Evolutionary conservation across 2,113 vertebrate species (phyloP), one percentile per base, ranked within the genome.

Genomic region (Ariopsis seemanni): DNA sequence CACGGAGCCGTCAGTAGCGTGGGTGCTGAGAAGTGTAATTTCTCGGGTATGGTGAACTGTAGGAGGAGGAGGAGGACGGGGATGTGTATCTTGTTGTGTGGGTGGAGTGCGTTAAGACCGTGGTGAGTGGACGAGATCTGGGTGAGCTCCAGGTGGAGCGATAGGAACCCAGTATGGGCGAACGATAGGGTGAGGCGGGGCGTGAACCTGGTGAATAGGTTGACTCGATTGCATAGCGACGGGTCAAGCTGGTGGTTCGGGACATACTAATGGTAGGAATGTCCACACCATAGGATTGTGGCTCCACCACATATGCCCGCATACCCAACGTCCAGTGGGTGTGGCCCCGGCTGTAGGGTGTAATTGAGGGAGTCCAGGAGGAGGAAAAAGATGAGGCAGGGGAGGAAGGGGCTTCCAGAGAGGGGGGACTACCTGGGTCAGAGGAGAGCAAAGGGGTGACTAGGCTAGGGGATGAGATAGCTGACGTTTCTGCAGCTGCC

Each of bases 311-410:
- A 60, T 94, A 92, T 6, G 94, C 91, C 82, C 91, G 93, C 27
- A 93, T 86, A 25, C 95, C 95, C 63, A 94, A 60, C 9, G 92
- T 93, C 94, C 94, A 96, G 72, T 94, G 94, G 57, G 94, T 90
- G 67, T 89, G 91, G 88, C 92, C 85, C 34, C 84, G 77, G 80
- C 90, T 92, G 67, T 92, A 83, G 52, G 93, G 90, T 22, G 89
- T 89, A 75, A 91, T 88, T 50, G 90, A 85, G 8, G 90, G 82
- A 12, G 91, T 93, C 90, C 82, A 90, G 5, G 55, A 34, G 0
- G 85, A 88, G 5, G 92, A 83, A 25, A 91, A 80, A 17, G 90
- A 87, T 1, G 30, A 50, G 0, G 88, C 88, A 7, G 94, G 86
- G 27, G 91, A 89, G n/a, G 92, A 90, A 12, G 90, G 92, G 65